Conservation (phyloP, 2,113 vertebrate species). For the Peromyscus leucopus region DNA sequence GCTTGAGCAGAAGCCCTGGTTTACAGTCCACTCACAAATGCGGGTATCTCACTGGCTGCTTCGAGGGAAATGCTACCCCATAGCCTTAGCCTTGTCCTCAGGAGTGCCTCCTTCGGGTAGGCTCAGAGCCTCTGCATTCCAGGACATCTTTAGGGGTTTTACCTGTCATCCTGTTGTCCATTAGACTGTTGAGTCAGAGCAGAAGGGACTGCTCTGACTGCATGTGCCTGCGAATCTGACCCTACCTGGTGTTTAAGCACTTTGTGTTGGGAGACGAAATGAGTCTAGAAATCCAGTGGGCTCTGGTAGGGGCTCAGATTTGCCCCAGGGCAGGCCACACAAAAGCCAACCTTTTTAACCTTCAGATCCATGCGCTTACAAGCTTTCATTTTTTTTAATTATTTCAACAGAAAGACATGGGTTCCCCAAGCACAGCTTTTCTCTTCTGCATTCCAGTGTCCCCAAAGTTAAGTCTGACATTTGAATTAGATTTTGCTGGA, state of each 20-base stretch:
- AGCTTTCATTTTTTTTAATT: background rate
- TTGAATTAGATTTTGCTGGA: slow-evolving; percentile 54
- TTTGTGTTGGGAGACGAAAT: slow-evolving; percentile 6
- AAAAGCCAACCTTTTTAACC: background rate
- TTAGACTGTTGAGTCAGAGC: slow-evolving; percentile 55
- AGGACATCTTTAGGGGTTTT: background rate
- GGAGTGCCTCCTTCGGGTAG: background rate
- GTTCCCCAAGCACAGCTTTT: background rate
- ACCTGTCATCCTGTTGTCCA: background rate
- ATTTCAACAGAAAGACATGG: background rate
- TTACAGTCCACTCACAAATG: background rate
- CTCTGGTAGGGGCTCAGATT: background rate
- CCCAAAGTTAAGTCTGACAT: slow-evolving; percentile 62
- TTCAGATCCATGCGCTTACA: background rate
- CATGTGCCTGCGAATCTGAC: background rate
- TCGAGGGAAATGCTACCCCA: background rate
- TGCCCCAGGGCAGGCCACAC: background rate
- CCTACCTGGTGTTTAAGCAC: background rate
- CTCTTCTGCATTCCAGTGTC: background rate
- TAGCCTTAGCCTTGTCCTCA: background rate
- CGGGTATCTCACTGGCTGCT: background rate
- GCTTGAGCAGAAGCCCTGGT: background rate
- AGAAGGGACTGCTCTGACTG: slow-evolving; percentile 3
- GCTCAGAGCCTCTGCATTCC: background rate
- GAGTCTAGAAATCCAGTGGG: background rate